Evolutionary conservation across 2,888 invertebrate genomes (phyloP).

Genomic region (Azorinus chamasolen): DNA sequence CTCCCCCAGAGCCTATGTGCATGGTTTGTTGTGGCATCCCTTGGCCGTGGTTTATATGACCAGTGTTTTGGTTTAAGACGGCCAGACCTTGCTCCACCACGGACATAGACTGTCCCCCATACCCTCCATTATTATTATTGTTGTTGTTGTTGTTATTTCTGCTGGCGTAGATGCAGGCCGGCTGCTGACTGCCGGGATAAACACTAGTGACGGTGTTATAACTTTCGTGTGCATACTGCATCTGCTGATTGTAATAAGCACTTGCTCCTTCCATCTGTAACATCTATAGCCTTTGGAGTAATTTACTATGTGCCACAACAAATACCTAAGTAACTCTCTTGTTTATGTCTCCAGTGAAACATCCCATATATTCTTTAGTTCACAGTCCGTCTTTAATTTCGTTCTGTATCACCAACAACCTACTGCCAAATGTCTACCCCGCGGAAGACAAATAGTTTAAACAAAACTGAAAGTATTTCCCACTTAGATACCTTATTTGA

Average conservation of each 20-base stretch:
- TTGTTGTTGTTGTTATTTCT: conserved; percentile 11
- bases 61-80: conserved; percentile 21
- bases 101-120: conserved; percentile 80
- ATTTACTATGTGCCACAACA: too few relatives aligned
- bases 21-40: conserved; percentile 38
- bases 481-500: conserved; percentile 35
- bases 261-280: conserved; percentile 76
- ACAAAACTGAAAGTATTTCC: conserved; percentile 26
- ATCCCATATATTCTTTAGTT: background rate
- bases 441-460: conserved; percentile 22
- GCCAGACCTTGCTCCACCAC: conserved; percentile 75
- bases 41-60: conserved; percentile 59
- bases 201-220: conserved; percentile 51
- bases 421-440: background rate
- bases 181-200: conserved; percentile 61
- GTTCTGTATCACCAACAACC: background rate
- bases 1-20: conserved; percentile 15
- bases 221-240: conserved; percentile 73
- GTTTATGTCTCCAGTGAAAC: too few relatives aligned
- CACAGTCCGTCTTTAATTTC: too few relatives aligned
- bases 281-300: conserved; percentile 35
- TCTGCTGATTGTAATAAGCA: conserved; percentile 72
- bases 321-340: too few relatives aligned
- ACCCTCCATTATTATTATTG: conserved; percentile 62
- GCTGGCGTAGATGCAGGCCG: conserved; percentile 76